phyloP scores from a whole-genome alignment of 2,797 vertebrate genomes.

The Rhinogobio ventralis region DNA sequence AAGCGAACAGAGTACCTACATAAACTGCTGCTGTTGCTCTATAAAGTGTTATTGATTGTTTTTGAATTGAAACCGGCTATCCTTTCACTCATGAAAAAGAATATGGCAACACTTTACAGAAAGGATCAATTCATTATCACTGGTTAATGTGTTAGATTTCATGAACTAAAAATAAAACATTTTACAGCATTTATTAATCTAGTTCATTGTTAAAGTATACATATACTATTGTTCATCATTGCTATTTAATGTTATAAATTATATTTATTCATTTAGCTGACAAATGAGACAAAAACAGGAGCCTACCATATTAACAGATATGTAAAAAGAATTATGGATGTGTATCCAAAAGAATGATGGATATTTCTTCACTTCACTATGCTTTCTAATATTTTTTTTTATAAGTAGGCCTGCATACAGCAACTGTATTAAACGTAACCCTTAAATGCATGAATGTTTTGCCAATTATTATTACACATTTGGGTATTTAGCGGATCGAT shows the following conservation, averaged over 20 bases:
- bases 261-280: background rate
- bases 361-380: no score
- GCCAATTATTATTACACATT: no score
- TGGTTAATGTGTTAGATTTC: background rate
- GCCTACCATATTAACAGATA: background rate
- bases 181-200: background rate
- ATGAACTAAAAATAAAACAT: background rate
- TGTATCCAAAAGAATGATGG: no score
- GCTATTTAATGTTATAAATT: background rate
- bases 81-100: slow-evolving; percentile 6
- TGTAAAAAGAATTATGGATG: background rate
- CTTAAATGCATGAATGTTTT: no score
- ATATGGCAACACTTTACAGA: background rate
- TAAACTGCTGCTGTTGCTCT: slow-evolving; percentile 25
- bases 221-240: background rate
- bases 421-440: background rate
- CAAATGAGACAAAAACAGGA: background rate
- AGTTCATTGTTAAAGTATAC: background rate
- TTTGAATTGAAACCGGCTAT: slow-evolving; percentile 3
- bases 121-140: background rate
- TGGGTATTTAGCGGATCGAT: no score
- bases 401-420: background rate
- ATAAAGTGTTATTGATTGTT: slow-evolving; percentile 33
- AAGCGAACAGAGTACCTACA: slow-evolving; percentile 7
- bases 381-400: background rate